Evolutionary conservation across 2,888 invertebrate genomes (phyloP).

Genomic region (Ypsolopha sequella): DNA sequence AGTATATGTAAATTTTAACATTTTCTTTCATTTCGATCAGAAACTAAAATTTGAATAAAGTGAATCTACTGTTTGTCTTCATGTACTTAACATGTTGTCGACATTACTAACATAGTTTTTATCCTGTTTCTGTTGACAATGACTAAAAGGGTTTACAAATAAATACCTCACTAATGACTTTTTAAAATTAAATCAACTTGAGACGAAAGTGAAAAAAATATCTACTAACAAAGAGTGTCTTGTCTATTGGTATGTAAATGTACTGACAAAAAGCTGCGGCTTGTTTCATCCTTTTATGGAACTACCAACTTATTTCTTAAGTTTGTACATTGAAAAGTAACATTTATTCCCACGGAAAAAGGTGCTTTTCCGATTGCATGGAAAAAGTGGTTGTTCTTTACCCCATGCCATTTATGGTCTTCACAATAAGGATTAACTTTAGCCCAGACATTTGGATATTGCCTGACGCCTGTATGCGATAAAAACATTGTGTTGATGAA

Average conservation of each 20-base stretch:
- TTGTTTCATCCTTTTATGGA: background rate
- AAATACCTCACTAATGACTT: too few species aligned
- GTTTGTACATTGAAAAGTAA: background rate
- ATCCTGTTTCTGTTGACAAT: too few species aligned
- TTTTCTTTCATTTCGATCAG: too few species aligned
- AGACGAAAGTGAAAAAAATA: background rate
- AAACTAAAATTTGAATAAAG: too few species aligned
- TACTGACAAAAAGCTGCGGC: background rate
- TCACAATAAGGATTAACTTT: slow-evolving; percentile 1
- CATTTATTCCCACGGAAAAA: background rate
- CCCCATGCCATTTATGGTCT: background rate
- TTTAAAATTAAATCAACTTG: too few species aligned
- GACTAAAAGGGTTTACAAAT: too few species aligned
- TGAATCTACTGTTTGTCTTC: too few species aligned
- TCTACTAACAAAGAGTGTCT: slow-evolving; percentile 17
- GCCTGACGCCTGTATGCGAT: background rate
- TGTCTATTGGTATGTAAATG: slow-evolving; percentile 13
- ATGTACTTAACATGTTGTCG: too few species aligned
- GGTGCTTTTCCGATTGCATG: background rate
- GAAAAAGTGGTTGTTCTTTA: background rate
- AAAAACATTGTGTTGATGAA: too few species aligned
- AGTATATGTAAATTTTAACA: too few species aligned
- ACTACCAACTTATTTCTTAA: background rate
- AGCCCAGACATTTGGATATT: slow-evolving; percentile 1
- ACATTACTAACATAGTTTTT: too few species aligned